phyloP scores from a whole-genome alignment of 2,113 vertebrate species.

The Suricata suricatta region DNA sequence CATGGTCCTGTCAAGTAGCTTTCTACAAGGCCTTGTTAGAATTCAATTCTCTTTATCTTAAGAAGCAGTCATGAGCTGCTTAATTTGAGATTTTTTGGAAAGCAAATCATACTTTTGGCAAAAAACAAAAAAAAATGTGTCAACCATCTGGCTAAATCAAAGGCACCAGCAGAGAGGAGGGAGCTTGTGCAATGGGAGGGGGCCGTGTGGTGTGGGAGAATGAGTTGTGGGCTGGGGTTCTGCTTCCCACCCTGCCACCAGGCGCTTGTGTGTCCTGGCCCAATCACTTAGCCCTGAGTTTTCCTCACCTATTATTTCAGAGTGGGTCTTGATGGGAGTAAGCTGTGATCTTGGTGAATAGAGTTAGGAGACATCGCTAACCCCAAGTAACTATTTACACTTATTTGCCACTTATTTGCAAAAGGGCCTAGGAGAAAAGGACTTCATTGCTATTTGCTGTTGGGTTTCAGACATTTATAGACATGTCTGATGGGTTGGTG shows the following conservation, averaged over 20 bases:
- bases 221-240: not conserved
- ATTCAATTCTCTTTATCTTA: constrained; percentile 65
- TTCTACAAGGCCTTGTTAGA: constrained; percentile 60
- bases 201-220: not conserved
- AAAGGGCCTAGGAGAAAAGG: not conserved
- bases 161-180: not conserved
- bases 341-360: constrained; percentile 20
- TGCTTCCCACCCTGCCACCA: not conserved
- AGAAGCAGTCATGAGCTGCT: constrained; percentile 55
- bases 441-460: not conserved
- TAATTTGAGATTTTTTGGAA: constrained; percentile 68
- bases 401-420: not conserved
- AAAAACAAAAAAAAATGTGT: constrained; percentile 24
- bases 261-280: not conserved
- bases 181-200: not conserved
- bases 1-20: constrained; percentile 41
- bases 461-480: not conserved
- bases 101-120: constrained; percentile 52
- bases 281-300: not conserved
- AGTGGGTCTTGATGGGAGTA: not conserved
- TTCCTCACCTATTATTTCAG: not conserved
- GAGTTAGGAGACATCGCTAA: not conserved
- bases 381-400: not conserved
- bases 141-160: constrained; percentile 55
- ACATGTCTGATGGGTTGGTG: not conserved